These are phyloP conservation scores for Panopea generosa DNA, from an alignment of 2,888 invertebrate species.

Conservation along the genomic window DNA sequence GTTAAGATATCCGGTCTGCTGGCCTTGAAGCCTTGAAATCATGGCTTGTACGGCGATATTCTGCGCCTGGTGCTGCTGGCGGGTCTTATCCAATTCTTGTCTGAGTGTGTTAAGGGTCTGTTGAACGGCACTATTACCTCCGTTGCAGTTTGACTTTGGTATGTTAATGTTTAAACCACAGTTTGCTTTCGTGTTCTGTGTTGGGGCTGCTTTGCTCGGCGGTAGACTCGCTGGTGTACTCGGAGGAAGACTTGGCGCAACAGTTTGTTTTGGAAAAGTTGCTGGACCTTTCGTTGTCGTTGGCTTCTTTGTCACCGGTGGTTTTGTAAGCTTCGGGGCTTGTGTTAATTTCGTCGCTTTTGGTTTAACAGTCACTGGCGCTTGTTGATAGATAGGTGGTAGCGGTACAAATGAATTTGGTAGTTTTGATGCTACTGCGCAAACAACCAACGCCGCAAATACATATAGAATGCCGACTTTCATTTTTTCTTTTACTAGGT, in stretches of 20 bases:
- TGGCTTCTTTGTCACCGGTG: conserved; percentile 29
- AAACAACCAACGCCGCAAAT: conserved; percentile 6
- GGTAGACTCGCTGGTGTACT: neutral
- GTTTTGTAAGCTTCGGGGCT: conserved; percentile 15
- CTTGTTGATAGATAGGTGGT: conserved; percentile 26
- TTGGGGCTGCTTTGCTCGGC: neutral
- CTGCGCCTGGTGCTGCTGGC: conserved; percentile 61
- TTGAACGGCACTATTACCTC: conserved; percentile 58
- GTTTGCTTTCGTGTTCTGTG: conserved; percentile 14
- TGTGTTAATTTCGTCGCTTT: conserved; percentile 18
- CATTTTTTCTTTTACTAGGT: too few relatives aligned
- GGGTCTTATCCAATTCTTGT: conserved; percentile 57
- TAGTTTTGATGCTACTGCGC: conserved; percentile 17
- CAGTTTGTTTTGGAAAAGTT: neutral
- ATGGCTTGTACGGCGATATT: conserved; percentile 58
- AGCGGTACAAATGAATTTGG: conserved; percentile 53
- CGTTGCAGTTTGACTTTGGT: conserved; percentile 53
- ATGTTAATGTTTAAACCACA: conserved; percentile 59
- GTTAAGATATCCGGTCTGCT: conserved; percentile 55
- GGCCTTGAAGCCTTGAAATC: conserved; percentile 40
- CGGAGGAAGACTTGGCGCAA: neutral
- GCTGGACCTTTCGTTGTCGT: conserved; percentile 6
- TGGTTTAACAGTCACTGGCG: conserved; percentile 16
- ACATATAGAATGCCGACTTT: conserved; percentile 12
- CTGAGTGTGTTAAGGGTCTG: conserved; percentile 51